Base-by-base conservation (phyloP, 2,797 vertebrate genomes). In the Muscicapa striata region DNA sequence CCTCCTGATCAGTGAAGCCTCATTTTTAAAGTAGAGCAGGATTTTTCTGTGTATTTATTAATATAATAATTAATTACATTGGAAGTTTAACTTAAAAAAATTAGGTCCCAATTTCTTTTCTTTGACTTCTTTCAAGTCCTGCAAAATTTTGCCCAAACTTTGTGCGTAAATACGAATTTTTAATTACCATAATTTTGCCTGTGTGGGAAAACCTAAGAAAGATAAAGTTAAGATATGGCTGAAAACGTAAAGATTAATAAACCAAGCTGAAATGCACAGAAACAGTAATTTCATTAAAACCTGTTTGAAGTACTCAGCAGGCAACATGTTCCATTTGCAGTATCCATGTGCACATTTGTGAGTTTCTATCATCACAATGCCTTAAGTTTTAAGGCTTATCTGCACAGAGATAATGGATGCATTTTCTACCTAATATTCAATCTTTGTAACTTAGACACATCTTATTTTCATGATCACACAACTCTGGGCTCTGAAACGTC, bases 121-220 rank as follows among this genome's bases (percentile, higher is more conserved):
- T 77, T 61, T 34, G 17, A 51, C 23, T 5, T 34, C 34, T 7
- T 9, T 19, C 4, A 26, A 55, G 26, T 11, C 36, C 40, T 75
- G 11, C 24, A 66, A 69, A 55, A 63, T 51, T 62, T 52, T 9
- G 4, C 43, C 32, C 24, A 76, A 82, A 79, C 20, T 40, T 63
- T 22, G 20, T 13, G 27, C 0, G 0, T 11, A 22, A 7, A 20
- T 1, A 2, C 5, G 5, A 19, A 62, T 30, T 88, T 87, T 80
- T 73, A 46, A 49, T 23, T 34, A 43, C 9, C 15, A 16, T 18
- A n/a, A 21, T 48, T 63, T 8, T 66, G 36, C 13, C 43, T 70
- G 15, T 11, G 22, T 13, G 16, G 29, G 46, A 59, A 80, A 86
- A 59, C 4, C 30, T 49, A 76, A 40, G 32, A 41, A 45, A 77